Percentiles rank a stretch among this genome's conserved stretches.
Evolutionary conservation across 2,888 invertebrate genomes (phyloP).

Genomic region (Xiphydria camelus): DNA sequence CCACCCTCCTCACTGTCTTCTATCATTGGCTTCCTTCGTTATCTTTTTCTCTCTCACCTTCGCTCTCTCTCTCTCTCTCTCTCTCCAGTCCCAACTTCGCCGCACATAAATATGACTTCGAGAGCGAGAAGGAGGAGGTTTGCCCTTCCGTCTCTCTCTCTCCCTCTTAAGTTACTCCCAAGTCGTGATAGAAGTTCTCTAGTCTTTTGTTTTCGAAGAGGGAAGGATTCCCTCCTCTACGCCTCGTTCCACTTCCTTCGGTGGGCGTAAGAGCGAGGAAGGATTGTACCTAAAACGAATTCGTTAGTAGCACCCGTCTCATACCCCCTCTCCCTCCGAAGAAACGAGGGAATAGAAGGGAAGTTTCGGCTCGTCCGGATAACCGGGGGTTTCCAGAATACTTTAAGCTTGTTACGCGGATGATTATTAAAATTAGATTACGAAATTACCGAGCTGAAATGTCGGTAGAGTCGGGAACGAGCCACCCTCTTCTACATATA

Average conservation of each 20-base stretch:
- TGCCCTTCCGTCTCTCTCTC: slow-evolving; percentile 1
- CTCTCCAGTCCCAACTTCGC: slow-evolving; percentile 4
- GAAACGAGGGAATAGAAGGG: too few species aligned
- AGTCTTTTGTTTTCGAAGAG: slow-evolving; percentile 14
- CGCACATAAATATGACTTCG: slow-evolving; percentile 42
- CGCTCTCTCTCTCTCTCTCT: slow-evolving; percentile 16
- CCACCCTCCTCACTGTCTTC: slow-evolving; percentile 24
- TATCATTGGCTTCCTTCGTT: slow-evolving; percentile 24
- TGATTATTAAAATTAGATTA: slow-evolving; percentile 34
- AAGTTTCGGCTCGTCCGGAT: slow-evolving; percentile 3
- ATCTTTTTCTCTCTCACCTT: slow-evolving; percentile 20
- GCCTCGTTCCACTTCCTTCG: too few species aligned
- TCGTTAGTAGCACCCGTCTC: slow-evolving; percentile 32
- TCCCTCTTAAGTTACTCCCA: slow-evolving; percentile 35
- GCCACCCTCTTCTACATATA: too few species aligned
- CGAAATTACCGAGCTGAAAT: slow-evolving; percentile 6
- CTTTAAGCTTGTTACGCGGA: slow-evolving; percentile 30
- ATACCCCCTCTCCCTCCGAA: slow-evolving; percentile 5
- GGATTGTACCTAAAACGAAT: slow-evolving; percentile 29
- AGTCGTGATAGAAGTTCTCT: slow-evolving; percentile 17
- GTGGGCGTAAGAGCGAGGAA: slow-evolving; percentile 3
- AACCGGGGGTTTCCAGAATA: slow-evolving; percentile 9
- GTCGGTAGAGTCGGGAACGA: too few species aligned
- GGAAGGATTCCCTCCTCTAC: too few species aligned
- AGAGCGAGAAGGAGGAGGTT: slow-evolving; percentile 22